Conservation (phyloP, 2,113 vertebrate genomes). For the Bos javanicus region DNA sequence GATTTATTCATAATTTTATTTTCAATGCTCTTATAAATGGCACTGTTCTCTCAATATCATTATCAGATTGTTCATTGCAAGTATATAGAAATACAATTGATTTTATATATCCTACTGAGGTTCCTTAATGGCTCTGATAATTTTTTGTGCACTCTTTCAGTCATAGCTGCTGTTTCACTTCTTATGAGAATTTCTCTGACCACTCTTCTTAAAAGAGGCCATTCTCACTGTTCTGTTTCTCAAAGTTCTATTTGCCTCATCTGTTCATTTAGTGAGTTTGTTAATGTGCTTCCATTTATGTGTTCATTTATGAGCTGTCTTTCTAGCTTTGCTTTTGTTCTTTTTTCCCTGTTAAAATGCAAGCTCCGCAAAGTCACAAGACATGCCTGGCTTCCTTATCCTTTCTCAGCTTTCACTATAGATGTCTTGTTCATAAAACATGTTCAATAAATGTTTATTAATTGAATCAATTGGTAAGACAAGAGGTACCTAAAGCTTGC, state of each 20-base stretch:
- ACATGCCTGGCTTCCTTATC: background rate
- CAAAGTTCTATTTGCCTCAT: background rate
- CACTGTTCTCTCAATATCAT: background rate
- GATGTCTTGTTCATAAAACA: background rate
- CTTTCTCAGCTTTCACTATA: background rate
- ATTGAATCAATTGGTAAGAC: background rate
- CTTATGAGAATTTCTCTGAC: background rate
- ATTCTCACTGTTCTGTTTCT: background rate
- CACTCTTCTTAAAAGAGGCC: background rate
- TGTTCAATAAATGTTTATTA: background rate
- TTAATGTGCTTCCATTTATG: background rate
- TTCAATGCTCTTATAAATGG: background rate
- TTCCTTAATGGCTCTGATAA: background rate
- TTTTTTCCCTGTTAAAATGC: background rate
- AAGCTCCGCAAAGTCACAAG: background rate
- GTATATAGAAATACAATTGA: background rate
- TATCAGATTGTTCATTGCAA: background rate
- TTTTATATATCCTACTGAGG: background rate
- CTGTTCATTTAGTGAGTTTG: background rate
- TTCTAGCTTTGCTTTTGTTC: background rate
- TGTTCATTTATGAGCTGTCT: background rate
- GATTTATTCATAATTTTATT: background rate
- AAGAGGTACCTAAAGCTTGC: background rate
- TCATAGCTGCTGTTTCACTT: background rate
- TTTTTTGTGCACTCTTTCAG: background rate